These are phyloP conservation scores for Poeciliopsis paucimaculata DNA, from an alignment of 2,797 vertebrate species.

Conservation along the genomic window DNA sequence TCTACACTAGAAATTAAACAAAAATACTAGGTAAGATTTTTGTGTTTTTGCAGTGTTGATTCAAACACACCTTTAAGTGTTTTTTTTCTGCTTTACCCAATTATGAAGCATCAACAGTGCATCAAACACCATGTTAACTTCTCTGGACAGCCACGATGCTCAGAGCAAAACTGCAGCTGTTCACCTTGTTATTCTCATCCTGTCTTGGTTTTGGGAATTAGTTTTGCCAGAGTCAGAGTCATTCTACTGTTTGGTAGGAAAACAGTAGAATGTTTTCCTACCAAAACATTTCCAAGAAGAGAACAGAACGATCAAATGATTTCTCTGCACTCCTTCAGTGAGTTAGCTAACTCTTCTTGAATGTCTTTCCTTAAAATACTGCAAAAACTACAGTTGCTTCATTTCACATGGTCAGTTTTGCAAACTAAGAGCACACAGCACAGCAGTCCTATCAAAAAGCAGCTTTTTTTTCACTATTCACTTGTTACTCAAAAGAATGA, in stretches of 20 bases:
- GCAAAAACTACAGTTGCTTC: background rate
- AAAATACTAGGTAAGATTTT: too few relatives aligned
- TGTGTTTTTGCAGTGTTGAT: too few relatives aligned
- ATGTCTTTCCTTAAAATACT: background rate
- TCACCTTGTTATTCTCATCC: background rate
- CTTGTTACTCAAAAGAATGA: background rate
- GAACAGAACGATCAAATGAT: conserved; percentile 1
- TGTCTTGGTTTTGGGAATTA: background rate
- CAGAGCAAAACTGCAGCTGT: background rate
- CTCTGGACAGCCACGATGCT: background rate
- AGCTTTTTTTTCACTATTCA: background rate
- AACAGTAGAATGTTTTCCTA: conserved; percentile 11
- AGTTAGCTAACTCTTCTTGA: background rate
- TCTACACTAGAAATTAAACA: too few relatives aligned
- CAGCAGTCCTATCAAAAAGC: background rate
- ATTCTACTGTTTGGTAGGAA: background rate
- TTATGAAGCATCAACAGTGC: background rate
- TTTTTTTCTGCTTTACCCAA: too few relatives aligned
- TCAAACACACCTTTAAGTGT: too few relatives aligned
- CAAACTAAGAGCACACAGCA: background rate
- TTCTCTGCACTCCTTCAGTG: conserved; percentile 1
- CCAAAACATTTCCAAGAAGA: conserved; percentile 6
- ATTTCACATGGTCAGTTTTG: background rate
- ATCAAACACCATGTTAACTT: background rate
- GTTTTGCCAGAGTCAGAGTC: background rate